Conservation (phyloP, 2,797 vertebrate species). For the Aplochiton taeniatus region DNA sequence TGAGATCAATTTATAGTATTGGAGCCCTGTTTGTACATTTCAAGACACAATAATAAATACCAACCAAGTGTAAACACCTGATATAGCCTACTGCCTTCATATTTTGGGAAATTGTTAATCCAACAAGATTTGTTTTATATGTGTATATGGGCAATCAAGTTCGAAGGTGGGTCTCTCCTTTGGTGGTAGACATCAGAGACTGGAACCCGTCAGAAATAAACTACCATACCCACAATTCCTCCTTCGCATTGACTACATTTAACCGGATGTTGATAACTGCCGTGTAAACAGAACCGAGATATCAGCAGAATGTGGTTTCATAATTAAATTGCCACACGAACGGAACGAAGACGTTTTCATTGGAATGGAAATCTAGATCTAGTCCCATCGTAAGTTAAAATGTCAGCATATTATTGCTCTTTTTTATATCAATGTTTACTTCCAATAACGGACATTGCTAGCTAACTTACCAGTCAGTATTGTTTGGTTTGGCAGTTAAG, state of each 20-base stretch:
- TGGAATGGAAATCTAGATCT: slow-evolving; percentile 47
- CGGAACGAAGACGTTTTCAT: slow-evolving; percentile 38
- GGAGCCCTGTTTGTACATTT: no score
- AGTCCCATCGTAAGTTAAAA: slow-evolving; percentile 46
- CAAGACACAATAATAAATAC: no score
- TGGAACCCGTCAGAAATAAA: slow-evolving; percentile 19
- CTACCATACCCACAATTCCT: slow-evolving; percentile 63
- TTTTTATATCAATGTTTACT: slow-evolving; percentile 1
- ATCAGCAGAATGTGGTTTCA: slow-evolving; percentile 39
- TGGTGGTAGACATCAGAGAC: background rate
- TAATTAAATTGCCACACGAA: slow-evolving; percentile 36
- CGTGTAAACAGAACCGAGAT: slow-evolving; percentile 35
- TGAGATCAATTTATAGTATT: no score
- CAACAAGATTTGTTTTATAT: no score
- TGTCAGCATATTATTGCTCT: background rate
- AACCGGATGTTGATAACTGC: slow-evolving; percentile 72
- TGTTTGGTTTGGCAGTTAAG: no score
- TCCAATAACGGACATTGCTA: slow-evolving; percentile 23
- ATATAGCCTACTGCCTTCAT: no score
- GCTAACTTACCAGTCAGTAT: slow-evolving; percentile 33
- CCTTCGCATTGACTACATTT: background rate
- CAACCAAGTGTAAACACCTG: no score
- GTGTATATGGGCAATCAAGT: no score
- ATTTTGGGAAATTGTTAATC: no score
- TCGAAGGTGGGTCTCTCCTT: no score